Conservation (phyloP, 2,888 invertebrate species). For the Tachina grossa region DNA sequence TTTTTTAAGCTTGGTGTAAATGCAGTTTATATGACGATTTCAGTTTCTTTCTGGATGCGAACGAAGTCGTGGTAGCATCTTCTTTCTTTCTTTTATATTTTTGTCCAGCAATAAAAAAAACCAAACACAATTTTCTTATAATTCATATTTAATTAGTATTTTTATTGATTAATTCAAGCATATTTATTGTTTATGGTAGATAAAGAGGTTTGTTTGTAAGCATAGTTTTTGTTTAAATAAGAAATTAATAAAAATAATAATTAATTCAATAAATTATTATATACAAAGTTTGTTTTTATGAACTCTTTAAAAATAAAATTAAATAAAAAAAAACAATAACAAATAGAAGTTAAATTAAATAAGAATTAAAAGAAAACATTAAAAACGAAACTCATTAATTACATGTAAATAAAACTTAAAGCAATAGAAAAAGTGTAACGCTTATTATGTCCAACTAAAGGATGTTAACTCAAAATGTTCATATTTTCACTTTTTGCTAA, state of each 20-base stretch:
- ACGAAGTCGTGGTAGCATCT: too few species aligned
- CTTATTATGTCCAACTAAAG: background rate
- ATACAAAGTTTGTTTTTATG: slow-evolving; percentile 61
- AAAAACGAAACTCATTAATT: slow-evolving; percentile 13
- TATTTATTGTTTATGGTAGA: slow-evolving; percentile 69
- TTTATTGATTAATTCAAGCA: slow-evolving; percentile 70
- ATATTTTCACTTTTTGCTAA: background rate
- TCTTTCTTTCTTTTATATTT: too few species aligned
- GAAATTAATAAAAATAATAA: slow-evolving; percentile 53
- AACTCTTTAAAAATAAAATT: slow-evolving; percentile 49
- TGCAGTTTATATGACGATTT: too few species aligned
- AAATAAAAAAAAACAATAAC: slow-evolving; percentile 52
- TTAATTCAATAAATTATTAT: slow-evolving; percentile 71
- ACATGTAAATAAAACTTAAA: slow-evolving; percentile 42
- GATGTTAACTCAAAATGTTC: background rate
- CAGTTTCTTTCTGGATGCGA: too few species aligned
- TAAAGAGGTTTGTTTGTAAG: slow-evolving; percentile 63
- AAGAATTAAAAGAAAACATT: slow-evolving; percentile 14
- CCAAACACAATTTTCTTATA: slow-evolving; percentile 38
- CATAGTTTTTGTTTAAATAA: slow-evolving; percentile 60
- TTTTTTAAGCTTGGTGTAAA: too few species aligned
- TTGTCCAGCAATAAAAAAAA: background rate
- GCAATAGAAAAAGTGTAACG: slow-evolving; percentile 12
- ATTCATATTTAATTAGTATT: slow-evolving; percentile 68
- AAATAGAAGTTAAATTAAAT: slow-evolving; percentile 38